phyloP scores from a whole-genome alignment of 2,113 vertebrate species.

The Aptenodytes forsteri region DNA sequence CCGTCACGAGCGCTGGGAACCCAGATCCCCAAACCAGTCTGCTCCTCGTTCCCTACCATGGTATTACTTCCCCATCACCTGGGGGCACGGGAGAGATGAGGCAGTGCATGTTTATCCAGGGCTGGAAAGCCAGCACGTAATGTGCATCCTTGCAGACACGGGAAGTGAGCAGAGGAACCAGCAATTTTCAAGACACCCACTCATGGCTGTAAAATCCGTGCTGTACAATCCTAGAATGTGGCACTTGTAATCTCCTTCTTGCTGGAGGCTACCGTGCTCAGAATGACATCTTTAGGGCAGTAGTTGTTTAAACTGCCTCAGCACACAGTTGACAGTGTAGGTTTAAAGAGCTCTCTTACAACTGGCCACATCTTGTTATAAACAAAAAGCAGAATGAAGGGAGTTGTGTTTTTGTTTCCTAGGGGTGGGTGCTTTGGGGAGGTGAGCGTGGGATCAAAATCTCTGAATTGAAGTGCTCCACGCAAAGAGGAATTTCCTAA shows the following conservation, averaged over 20 bases:
- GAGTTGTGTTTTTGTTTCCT: not conserved
- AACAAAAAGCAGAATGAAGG: not conserved
- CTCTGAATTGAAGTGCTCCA: not conserved
- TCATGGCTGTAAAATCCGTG: not conserved
- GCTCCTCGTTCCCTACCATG: not conserved
- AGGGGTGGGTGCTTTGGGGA: not conserved
- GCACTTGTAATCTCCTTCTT: not conserved
- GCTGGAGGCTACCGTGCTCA: not conserved
- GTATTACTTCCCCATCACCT: not conserved
- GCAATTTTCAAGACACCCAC: not conserved
- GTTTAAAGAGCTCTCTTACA: not conserved
- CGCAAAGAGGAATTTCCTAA: not conserved
- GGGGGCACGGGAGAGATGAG: not conserved
- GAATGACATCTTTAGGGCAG: not conserved
- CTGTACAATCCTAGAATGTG: too few relatives aligned
- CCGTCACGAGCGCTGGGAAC: not conserved
- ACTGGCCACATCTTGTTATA: not conserved
- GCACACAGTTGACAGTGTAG: accelerated
- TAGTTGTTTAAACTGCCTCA: not conserved
- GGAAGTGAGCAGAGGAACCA: not conserved
- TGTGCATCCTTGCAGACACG: not conserved
- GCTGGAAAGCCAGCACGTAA: not conserved
- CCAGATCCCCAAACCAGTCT: not conserved
- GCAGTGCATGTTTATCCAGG: accelerated
- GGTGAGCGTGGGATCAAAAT: not conserved